Conservation (phyloP, 2,888 invertebrate species). For the Falcaria lacertinaria region DNA sequence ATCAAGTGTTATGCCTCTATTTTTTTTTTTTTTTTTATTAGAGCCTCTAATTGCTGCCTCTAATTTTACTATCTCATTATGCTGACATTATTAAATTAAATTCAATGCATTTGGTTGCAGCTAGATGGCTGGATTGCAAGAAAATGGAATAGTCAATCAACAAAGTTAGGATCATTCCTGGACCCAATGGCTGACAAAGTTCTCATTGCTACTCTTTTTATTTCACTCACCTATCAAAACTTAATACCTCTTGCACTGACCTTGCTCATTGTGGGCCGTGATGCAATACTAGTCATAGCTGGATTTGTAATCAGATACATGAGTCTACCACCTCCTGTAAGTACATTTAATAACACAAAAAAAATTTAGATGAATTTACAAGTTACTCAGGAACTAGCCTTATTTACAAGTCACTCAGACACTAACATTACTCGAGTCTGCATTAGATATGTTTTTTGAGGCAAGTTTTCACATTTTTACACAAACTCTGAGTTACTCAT, state of each 20-base stretch:
- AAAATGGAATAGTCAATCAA: slow-evolving; percentile 93
- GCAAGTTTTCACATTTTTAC: too few relatives aligned
- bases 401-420: too few relatives aligned
- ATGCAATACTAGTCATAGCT: slow-evolving; percentile 88
- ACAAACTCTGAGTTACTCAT: too few relatives aligned
- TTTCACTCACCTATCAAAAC: slow-evolving; percentile 91
- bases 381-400: too few relatives aligned
- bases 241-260: slow-evolving; percentile 91
- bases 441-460: too few relatives aligned
- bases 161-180: slow-evolving; percentile 95
- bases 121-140: slow-evolving; percentile 98
- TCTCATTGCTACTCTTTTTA: slow-evolving; percentile 91
- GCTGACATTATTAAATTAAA: neutral
- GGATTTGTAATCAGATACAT: slow-evolving; percentile 95
- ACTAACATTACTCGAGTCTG: too few relatives aligned
- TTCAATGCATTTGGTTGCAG: slow-evolving; percentile 61
- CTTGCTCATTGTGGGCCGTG: slow-evolving; percentile 89
- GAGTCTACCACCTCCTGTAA: slow-evolving; percentile 93
- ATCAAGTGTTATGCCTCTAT: too few relatives aligned
- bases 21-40: too few relatives aligned
- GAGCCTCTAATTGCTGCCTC: too few relatives aligned
- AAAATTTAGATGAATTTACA: too few relatives aligned
- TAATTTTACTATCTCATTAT: too few relatives aligned
- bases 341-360: slow-evolving; percentile 41
- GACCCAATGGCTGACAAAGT: slow-evolving; percentile 99